These are phyloP conservation scores for Poecile montanus DNA, from an alignment of 2,797 vertebrate genomes.

Conservation along the genomic window DNA sequence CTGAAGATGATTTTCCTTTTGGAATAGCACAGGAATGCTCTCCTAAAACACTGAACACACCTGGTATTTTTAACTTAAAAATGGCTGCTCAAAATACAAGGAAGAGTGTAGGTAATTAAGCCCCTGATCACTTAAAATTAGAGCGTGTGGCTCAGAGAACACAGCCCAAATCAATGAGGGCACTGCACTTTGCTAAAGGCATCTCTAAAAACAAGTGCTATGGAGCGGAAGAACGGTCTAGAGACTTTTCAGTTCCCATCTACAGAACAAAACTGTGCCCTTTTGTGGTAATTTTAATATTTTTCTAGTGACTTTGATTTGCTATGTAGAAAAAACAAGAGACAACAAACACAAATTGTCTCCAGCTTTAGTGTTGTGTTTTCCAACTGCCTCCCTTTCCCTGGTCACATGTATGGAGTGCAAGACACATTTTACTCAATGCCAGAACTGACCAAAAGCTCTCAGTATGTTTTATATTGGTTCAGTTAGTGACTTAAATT, in stretches of 20 bases:
- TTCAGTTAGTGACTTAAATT: not conserved
- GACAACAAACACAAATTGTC: not conserved
- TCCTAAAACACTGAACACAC: not conserved
- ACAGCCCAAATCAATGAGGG: not conserved
- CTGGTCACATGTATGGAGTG: not conserved
- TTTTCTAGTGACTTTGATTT: not conserved
- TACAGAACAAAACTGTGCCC: not conserved
- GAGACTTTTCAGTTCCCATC: not conserved
- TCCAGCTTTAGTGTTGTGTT: not conserved
- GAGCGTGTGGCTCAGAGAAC: not conserved
- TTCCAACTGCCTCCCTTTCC: not conserved
- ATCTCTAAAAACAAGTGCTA: not conserved
- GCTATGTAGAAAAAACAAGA: not conserved
- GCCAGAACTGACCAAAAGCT: not conserved
- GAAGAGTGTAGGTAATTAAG: not conserved
- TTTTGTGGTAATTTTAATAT: not conserved
- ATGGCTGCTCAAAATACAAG: conserved; percentile 3
- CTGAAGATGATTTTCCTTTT: not conserved
- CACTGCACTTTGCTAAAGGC: not conserved
- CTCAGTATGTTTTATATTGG: not conserved
- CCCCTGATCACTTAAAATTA: not conserved
- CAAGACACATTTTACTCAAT: not conserved
- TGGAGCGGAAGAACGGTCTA: not conserved
- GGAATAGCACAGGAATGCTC: not conserved
- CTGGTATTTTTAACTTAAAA: not conserved